Percentiles rank a stretch among this genome's conserved stretches.
Conservation (phyloP, 2,797 vertebrate species). For the Hippoglossus hippoglossus region DNA sequence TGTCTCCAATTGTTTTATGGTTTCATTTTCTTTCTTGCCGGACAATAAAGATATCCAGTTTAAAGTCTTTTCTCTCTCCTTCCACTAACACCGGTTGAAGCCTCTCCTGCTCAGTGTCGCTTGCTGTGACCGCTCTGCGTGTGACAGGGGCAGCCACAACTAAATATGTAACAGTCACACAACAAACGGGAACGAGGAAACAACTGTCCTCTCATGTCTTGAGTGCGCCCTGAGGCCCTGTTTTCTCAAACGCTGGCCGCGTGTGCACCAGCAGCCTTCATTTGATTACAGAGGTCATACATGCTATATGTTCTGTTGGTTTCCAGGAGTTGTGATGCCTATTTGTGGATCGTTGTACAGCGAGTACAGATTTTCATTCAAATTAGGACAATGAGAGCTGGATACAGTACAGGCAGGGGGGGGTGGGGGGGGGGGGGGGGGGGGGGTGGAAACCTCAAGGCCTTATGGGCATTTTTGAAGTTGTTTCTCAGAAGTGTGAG, state of each 20-base stretch:
- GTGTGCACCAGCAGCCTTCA: constrained; percentile 9
- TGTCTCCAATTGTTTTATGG: too few relatives aligned
- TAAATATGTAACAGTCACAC: constrained; percentile 29
- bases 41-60: too few relatives aligned
- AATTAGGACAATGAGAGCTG: constrained; percentile 38
- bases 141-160: constrained; percentile 9
- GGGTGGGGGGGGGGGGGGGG: not conserved
- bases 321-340: constrained; percentile 6
- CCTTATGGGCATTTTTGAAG: not conserved
- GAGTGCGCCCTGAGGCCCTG: constrained; percentile 33
- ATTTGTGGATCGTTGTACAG: constrained; percentile 15
- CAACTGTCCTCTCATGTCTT: constrained; percentile 55
- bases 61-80: not conserved
- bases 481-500: constrained; percentile 11
- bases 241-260: constrained; percentile 41
- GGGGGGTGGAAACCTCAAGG: constrained; percentile 12
- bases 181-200: constrained; percentile 43
- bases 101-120: not conserved
- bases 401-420: constrained; percentile 16
- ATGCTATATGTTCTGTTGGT: constrained; percentile 9
- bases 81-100: not conserved
- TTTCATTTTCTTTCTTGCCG: too few relatives aligned
- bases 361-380: constrained; percentile 41
- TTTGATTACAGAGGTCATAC: constrained; percentile 37
- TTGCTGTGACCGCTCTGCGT: not conserved